Evolutionary conservation across 1,140 invertebrate species (phyloP), one percentile per base, ranked within the genome.

Genomic region (Drosophila suzukii): DNA sequence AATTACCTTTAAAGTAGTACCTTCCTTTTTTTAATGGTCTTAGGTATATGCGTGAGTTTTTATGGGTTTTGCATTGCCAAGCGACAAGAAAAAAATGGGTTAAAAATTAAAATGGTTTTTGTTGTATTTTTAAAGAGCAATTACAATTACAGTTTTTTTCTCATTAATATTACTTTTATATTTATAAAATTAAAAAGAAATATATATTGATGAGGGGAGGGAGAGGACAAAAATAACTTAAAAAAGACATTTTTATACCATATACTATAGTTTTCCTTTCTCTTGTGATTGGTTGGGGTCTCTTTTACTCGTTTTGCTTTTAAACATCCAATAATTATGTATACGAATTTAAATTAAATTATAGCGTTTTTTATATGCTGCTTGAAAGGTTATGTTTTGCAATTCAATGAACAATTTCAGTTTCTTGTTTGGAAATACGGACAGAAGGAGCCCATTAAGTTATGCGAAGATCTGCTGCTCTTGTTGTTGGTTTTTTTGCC

Each of bases 161-260:
- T 90, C 85, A 85, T 88, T 88, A 86, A 82, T 86, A 86, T 88
- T 88, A 89, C 73, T 74, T 90, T 88, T 85, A 89, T 84, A 81
- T 88, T 90, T 88, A 90, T 84, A 88, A 90, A 84, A 84, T 88
- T 90, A 89, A 88, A 90, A 88, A 86, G 84, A 79, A 89, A 73
- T 78, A 83, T 83, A 88, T 89, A 89, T 88, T 89, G 84, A 83
- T 89, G 83, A 88, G 74, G 78, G 62, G 57, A 46, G 34, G 54
- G 54, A 56, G 54, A 75, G 77, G 81, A 78, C 75, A 85, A 90
- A 86, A 80, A 83, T 78, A 82, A 88, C 80, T 81, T 89, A 90
- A 75, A 76, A 67, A 84, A 75, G 85, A 83, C 73, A 89, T 73
- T 88, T 84, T 78, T 86, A 85, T 86, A 86, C 83, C 83, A 88